Percentiles rank a stretch among this genome's conserved stretches.
These are phyloP conservation scores for Clarias fuscus DNA, from an alignment of 2,797 vertebrate species.

Conservation along the genomic window DNA sequence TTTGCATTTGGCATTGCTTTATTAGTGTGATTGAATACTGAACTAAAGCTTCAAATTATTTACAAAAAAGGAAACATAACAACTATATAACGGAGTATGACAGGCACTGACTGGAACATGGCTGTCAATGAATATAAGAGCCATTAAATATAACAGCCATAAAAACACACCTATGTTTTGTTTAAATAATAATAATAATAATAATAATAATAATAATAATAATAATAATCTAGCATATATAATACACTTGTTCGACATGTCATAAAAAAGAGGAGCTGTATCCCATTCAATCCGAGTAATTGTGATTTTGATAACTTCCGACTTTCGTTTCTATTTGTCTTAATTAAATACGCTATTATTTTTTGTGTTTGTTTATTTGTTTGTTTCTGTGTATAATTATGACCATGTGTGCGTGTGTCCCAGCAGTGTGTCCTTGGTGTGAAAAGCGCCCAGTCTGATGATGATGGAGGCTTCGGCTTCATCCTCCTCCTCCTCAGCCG, in stretches of 20 bases:
- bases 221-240: not conserved
- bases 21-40: not conserved
- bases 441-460: not conserved
- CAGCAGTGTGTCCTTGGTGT: constrained; percentile 1
- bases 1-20: not conserved
- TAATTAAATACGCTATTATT: not conserved
- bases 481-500: constrained; percentile 80
- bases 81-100: not conserved
- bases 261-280: not conserved
- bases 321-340: not conserved
- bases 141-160: not conserved
- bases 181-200: not conserved
- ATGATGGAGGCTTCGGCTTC: constrained; percentile 87
- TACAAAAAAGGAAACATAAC: not conserved
- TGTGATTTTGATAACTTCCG: not conserved
- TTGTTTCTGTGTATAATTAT: constrained; percentile 39
- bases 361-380: too few relatives aligned
- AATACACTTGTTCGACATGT: not conserved
- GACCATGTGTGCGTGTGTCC: not conserved
- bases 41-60: not conserved
- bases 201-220: not conserved
- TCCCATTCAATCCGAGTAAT: not conserved
- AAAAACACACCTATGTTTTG: not conserved
- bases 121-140: not conserved
- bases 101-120: not conserved